Base-by-base conservation (phyloP, 2,888 invertebrate genomes). In the Actias luna region DNA sequence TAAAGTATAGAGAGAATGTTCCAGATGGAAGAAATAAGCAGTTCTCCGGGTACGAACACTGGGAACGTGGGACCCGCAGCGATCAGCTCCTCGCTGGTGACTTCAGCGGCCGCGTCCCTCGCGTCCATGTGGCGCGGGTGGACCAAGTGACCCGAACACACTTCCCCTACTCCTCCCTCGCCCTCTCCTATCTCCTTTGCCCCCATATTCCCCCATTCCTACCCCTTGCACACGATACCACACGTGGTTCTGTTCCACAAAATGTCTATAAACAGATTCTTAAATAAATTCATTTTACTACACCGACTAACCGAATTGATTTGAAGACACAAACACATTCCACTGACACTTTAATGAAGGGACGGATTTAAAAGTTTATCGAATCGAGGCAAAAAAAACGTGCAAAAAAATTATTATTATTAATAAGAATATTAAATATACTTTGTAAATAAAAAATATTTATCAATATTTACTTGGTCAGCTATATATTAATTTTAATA, bases 51-150 rank as follows among this genome's bases (percentile, higher is more conserved):
- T 1, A 60, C 76, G 42, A n/a, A n/a, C n/a, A n/a, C n/a, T 77
- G 70, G 75, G 85, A 69, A n/a, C 25, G 4, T 4, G 25, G 25
- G 10, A 14, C 10, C 46, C 31, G 46, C 50, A 16, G 52, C 58
- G 36, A n/a, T 29, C 93, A 50, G 95, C 87, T 94, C 95, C 5
- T 82, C 97, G 61, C 93, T 97, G 27, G 95, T 97, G 75, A 95
- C 96, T 64, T 96, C 97, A 74, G 96, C 97, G 31, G 97, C 97
- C 61, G 96, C 97, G 64, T 96, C 97, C 69, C 93, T 98, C 70
- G 96, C 95, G 57, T 97, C 97, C 63, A 94, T 97, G 77, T 96
- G 97, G 95, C 94, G 96, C 72, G 96, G 95, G 10, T 95, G 95
- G 94, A 95, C 95, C 79, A 93, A 94, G 79, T 94, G 91, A 92